A percentile compares a stretch with the other conserved stretches of the same genome.
These are phyloP conservation scores for Streblospio benedicti DNA, from an alignment of 1,140 invertebrate species.

Conservation along the genomic window DNA sequence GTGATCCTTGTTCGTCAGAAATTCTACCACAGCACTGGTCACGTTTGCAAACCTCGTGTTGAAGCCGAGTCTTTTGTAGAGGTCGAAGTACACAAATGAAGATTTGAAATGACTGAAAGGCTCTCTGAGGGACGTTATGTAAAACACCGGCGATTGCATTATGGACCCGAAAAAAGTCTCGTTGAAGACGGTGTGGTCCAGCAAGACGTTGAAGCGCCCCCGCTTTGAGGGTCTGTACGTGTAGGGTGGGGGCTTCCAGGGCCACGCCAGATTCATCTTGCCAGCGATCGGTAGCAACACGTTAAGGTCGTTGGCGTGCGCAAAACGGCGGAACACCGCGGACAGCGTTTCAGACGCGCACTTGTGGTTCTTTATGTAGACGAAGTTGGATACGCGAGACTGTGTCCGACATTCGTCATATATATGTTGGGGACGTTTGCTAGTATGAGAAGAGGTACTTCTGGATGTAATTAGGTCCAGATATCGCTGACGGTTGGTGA, in stretches of 20 bases:
- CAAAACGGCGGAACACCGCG: constrained; percentile 9
- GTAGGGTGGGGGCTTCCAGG: constrained; percentile 22
- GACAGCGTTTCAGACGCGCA: constrained; percentile 13
- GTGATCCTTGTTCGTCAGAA: constrained; percentile 29
- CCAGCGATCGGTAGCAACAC: constrained; percentile 11
- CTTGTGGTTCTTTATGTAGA: constrained; percentile 14
- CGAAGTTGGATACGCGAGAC: too few relatives aligned
- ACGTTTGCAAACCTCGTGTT: too few relatives aligned
- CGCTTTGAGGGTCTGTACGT: not conserved
- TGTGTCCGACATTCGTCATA: too few relatives aligned
- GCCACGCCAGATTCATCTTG: constrained; percentile 32
- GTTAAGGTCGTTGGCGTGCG: not conserved
- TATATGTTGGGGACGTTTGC: too few relatives aligned
- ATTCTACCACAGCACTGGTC: constrained; percentile 18
- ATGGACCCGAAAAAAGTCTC: not conserved
- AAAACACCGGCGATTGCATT: constrained; percentile 15
- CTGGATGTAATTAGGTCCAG: too few relatives aligned
- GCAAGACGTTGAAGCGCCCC: constrained; percentile 7
- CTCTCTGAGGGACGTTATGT: constrained; percentile 17
- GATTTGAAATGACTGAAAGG: constrained; percentile 21
- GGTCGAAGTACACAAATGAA: constrained; percentile 13
- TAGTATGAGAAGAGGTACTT: too few relatives aligned
- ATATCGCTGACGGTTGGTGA: too few relatives aligned
- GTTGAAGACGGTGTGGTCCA: constrained; percentile 15
- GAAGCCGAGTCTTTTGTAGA: too few relatives aligned